A percentile compares a stretch with the other conserved stretches of the same genome.
Evolutionary conservation across 2,797 vertebrate species (phyloP).

Genomic region (Holocentrus rufus): DNA sequence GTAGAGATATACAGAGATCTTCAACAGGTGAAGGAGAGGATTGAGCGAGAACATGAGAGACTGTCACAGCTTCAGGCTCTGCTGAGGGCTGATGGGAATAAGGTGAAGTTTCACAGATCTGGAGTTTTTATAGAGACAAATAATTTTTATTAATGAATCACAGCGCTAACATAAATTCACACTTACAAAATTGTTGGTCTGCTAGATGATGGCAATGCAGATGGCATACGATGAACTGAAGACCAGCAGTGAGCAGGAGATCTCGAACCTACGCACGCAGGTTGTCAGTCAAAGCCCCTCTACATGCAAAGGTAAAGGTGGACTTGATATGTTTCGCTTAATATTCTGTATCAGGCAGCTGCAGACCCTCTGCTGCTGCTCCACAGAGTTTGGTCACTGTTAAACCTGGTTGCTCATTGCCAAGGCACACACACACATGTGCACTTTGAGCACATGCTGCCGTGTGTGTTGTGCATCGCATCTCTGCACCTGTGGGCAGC

Average conservation of each 20-base stretch:
- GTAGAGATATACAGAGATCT: conserved; percentile 81
- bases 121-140: neutral
- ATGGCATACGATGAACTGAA: conserved; percentile 67
- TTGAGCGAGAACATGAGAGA: conserved; percentile 81
- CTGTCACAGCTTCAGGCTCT: conserved; percentile 80
- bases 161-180: neutral
- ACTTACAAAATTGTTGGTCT: conserved; percentile 35
- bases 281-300: conserved; percentile 45
- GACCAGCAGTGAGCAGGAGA: conserved; percentile 72
- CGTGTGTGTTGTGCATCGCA: neutral
- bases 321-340: neutral
- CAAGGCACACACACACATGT: neutral
- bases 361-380: too few relatives aligned
- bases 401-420: neutral
- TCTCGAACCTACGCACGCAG: conserved; percentile 57
- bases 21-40: conserved; percentile 78
- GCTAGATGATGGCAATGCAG: conserved; percentile 76
- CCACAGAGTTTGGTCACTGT: neutral
- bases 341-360: neutral
- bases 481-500: neutral
- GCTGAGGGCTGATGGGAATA: conserved; percentile 74
- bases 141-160: neutral
- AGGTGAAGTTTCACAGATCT: conserved; percentile 68
- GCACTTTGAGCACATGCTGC: neutral
- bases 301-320: conserved; percentile 57